These are phyloP conservation scores for Vireo griseus DNA, from an alignment of 2,797 vertebrate genomes.

Conservation along the genomic window DNA sequence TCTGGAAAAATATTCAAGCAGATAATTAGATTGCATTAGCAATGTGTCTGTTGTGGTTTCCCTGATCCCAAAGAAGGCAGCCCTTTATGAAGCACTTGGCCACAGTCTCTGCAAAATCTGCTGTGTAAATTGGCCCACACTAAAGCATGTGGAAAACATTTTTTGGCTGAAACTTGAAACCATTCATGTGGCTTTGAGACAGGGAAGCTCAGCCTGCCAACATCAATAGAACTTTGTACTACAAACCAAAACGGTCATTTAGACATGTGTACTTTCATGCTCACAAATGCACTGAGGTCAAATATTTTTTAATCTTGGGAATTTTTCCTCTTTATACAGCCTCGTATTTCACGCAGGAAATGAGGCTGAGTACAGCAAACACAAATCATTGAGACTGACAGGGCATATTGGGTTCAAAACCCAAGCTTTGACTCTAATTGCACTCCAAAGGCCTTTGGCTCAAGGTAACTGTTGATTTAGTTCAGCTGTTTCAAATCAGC, in stretches of 20 bases:
- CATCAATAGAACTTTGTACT: constrained; percentile 86
- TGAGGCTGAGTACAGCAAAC: constrained; percentile 82
- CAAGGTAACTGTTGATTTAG: constrained; percentile 87
- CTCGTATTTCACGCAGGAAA: constrained; percentile 83
- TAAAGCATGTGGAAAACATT: constrained; percentile 85
- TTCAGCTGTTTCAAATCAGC: constrained; percentile 86
- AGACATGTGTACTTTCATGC: constrained; percentile 83
- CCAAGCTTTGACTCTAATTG: constrained; percentile 81
- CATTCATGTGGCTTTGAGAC: constrained; percentile 84
- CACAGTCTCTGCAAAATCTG: constrained; percentile 73
- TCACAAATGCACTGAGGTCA: constrained; percentile 81
- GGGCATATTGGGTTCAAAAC: constrained; percentile 82
- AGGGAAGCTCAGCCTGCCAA: constrained; percentile 81
- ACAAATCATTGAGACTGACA: constrained; percentile 85
- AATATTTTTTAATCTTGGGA: constrained; percentile 85
- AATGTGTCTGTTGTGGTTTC: constrained; percentile 82
- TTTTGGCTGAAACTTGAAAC: constrained; percentile 83
- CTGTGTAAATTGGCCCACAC: constrained; percentile 81
- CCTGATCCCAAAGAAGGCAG: constrained; percentile 80
- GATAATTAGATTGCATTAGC: constrained; percentile 84
- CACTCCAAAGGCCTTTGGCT: constrained; percentile 83
- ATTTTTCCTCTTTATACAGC: constrained; percentile 80
- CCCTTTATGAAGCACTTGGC: constrained; percentile 80
- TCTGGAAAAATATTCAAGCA: constrained; percentile 84
- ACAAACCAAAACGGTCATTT: constrained; percentile 84